phyloP scores from a whole-genome alignment of 2,888 invertebrate genomes.

The Hydropsyche betteni region DNA sequence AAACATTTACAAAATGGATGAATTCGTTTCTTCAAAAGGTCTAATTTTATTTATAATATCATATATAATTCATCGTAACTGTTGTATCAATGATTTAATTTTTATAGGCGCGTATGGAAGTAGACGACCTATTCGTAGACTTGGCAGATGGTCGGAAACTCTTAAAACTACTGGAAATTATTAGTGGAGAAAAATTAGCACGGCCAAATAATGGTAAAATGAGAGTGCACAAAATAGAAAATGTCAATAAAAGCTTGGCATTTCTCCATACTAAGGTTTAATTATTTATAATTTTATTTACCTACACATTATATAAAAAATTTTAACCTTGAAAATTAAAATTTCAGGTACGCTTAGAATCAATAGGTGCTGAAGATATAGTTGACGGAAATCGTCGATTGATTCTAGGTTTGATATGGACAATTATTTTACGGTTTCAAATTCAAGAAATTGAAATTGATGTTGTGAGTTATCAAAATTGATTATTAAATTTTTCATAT shows the following conservation, averaged over 20 bases:
- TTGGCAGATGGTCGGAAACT: constrained; percentile 94
- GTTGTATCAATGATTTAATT: neutral
- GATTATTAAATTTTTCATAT: constrained; percentile 2
- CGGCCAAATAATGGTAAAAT: constrained; percentile 96
- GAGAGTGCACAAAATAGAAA: constrained; percentile 99
- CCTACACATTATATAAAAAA: neutral
- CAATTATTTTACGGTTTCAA: constrained; percentile 98
- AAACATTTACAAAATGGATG: constrained; percentile 99
- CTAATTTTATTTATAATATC: neutral
- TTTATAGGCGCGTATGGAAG: constrained; percentile 93
- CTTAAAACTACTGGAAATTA: constrained; percentile 94
- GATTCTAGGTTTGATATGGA: constrained; percentile 98
- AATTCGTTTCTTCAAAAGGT: constrained; percentile 96
- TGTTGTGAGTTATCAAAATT: constrained; percentile 73
- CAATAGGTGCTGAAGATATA: constrained; percentile 98
- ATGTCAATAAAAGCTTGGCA: constrained; percentile 96
- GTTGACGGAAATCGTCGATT: constrained; percentile 97
- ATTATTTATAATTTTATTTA: neutral
- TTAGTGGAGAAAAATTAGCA: constrained; percentile 96
- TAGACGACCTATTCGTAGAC: constrained; percentile 96
- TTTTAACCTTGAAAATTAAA: neutral
- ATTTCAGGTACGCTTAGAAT: constrained; percentile 89
- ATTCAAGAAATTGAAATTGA: constrained; percentile 99
- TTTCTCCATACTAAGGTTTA: constrained; percentile 87
- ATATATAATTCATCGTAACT: neutral